Evolutionary conservation across 1,140 invertebrate species (phyloP), one percentile per base, ranked within the genome.

Genomic region (Aplysia californica): DNA sequence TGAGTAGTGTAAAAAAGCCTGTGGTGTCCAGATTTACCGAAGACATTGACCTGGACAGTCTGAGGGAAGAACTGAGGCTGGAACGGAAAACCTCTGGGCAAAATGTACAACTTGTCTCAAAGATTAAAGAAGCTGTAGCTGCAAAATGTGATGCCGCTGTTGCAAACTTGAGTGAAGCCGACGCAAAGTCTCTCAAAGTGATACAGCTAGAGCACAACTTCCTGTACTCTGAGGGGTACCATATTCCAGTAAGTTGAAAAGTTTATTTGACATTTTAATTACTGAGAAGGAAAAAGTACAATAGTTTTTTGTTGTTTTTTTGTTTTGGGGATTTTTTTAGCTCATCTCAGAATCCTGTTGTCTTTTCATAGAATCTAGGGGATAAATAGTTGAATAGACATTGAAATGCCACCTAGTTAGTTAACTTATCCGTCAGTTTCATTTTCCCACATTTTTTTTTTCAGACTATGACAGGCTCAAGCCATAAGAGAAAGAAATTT

Each of bases 181-280:
- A 66, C 35, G 29, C 64, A 41, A 75, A 75, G 39, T 65, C 64
- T 23, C n/a, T 75, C 4, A 64, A 66, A 66, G 61, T 75, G 3
- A 31, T 75, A 3, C 36, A 75, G 39, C 41, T 75, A 26, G 72
- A 75, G 31, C 61, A 75, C 50, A 66, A 59, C 26, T 75, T 75
- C 38, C 15, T 75, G 29, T 75, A 29, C 39, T 75, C 59, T 3
- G 72, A 75, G 35, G 72, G 72, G 20, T 50, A 33, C 39, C 3
- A 2, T 21, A 75, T 75, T 44, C 59, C 41, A 38, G 61, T 75
- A 50, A 65, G 59, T 75, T 39, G n/a, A n/a, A n/a, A n/a, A n/a
- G n/a, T n/a, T n/a, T n/a, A n/a, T n/a, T n/a, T n/a, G n/a, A n/a
- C n/a, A n/a, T n/a, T n/a, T n/a, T n/a, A n/a, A n/a, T n/a, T n/a